Evolutionary conservation across 2,797 vertebrate genomes (phyloP), one percentile per base, ranked within the genome.

Genomic region (Pangasius krempfi): DNA sequence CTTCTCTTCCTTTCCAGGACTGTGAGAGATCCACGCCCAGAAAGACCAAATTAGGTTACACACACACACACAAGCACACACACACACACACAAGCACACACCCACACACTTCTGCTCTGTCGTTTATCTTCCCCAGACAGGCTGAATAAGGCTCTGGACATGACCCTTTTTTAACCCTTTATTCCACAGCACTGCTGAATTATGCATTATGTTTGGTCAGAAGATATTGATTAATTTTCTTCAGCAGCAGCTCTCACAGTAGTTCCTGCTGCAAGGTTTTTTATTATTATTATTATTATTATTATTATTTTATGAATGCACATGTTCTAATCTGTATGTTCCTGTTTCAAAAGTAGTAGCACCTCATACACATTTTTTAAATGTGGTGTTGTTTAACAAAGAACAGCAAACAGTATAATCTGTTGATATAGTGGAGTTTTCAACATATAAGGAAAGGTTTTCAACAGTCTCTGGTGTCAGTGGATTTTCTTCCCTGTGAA

Each of bases 1-100:
- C 56, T 73, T 84, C 58, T 30, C 68, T 62, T 76, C 87, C 68
- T 84, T 86, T 86, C 72, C 52, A 44, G 64, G 85, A 81, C 81
- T 50, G 72, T 0, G 9, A 66, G 13, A 72, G 52, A 60, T 44
- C 68, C 58, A 44, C 52, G 33, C 62, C 91, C 88, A 91, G 56
- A 18, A 75, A 58, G 50, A 75, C 85, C 70, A 62, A 86, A 86
- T 86, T 76, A 86, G 85, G 85, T 86, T 73, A 12, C 0, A n/a
- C 33, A 14, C 52, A 7, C 66, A 8, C 52, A 4, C 66, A 40
- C 47, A 22, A 66, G 33, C 83, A 18, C 64, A 52, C 83, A 70
- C 62, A 22, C 50, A 72, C 50, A 44, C 47, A 25, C 60, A 20
- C 81, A 12, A 66, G 30, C 60, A 44, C 80, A 44, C 79, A 82